Percentiles rank a stretch among this genome's conserved stretches.
Evolutionary conservation across 2,888 invertebrate genomes (phyloP).

Genomic region (Drosophila lacicola): DNA sequence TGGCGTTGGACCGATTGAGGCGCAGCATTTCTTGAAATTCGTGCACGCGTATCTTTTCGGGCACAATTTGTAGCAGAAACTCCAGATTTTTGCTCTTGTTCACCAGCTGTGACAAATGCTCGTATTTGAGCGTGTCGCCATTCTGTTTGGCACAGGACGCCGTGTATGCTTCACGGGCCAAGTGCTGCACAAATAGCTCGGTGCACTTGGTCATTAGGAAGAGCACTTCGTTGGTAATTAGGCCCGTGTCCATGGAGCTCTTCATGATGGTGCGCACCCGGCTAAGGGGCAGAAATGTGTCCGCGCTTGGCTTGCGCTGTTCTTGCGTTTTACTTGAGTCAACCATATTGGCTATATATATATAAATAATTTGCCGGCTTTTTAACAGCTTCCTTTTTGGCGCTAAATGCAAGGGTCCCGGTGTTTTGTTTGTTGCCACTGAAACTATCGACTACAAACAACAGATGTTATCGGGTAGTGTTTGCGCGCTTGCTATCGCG

Average conservation of each 20-base stretch:
- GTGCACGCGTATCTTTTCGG: slow-evolving; percentile 83
- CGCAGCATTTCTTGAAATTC: slow-evolving; percentile 81
- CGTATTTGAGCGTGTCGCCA: slow-evolving; percentile 76
- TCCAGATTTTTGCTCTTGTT: slow-evolving; percentile 78
- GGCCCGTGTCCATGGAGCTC: slow-evolving; percentile 83
- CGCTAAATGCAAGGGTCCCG: slow-evolving; percentile 15
- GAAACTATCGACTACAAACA: slow-evolving; percentile 9
- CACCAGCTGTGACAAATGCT: slow-evolving; percentile 80
- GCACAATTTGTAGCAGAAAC: slow-evolving; percentile 83
- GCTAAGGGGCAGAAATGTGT: slow-evolving; percentile 77
- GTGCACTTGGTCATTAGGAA: slow-evolving; percentile 81
- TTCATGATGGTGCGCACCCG: slow-evolving; percentile 84
- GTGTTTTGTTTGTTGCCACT: slow-evolving; percentile 11
- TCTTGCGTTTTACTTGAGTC: slow-evolving; percentile 18
- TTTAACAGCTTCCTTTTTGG: slow-evolving; percentile 20
- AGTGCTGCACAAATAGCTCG: slow-evolving; percentile 83
- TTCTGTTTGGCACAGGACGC: slow-evolving; percentile 44
- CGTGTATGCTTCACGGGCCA: slow-evolving; percentile 76
- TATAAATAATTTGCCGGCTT: background rate
- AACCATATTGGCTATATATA: slow-evolving; percentile 24
- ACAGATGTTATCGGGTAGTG: slow-evolving; percentile 2
- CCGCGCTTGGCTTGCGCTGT: slow-evolving; percentile 49
- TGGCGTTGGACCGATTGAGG: slow-evolving; percentile 44
- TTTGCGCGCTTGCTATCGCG: slow-evolving; percentile 1
- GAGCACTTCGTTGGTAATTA: slow-evolving; percentile 81